Evolutionary conservation across 1,140 invertebrate genomes (phyloP).

Genomic region (Cataglyphis hispanica): DNA sequence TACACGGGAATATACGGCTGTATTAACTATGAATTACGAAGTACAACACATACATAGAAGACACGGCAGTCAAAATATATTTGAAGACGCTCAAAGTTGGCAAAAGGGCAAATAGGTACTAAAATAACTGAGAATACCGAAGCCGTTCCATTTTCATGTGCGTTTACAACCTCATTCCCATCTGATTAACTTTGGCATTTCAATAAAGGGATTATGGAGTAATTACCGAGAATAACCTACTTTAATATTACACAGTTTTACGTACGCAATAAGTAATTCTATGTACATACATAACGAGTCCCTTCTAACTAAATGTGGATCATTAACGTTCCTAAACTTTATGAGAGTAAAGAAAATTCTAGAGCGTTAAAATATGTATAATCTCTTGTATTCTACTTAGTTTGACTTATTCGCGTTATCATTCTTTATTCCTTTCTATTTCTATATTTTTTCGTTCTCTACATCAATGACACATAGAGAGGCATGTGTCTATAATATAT

Average conservation of each 20-base stretch:
- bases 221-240: conserved; percentile 11
- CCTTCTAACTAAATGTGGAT: not conserved
- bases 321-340: not conserved
- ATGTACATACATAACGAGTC: not conserved
- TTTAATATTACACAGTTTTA: not conserved
- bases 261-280: conserved; percentile 30
- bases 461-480: not conserved
- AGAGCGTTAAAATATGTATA: not conserved
- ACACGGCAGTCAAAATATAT: not conserved
- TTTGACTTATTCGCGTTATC: not conserved
- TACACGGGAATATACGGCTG: not conserved
- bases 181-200: conserved; percentile 65
- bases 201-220: conserved; percentile 37
- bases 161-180: conserved; percentile 58
- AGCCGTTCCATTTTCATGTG: conserved; percentile 21
- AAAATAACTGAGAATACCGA: conserved; percentile 35
- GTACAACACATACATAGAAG: not conserved
- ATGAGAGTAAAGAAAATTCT: not conserved
- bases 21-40: not conserved
- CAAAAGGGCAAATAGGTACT: conserved; percentile 59
- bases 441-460: not conserved
- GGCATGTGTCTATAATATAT: not conserved
- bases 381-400: no score
- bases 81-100: conserved; percentile 38
- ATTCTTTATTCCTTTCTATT: not conserved